Evolutionary conservation across 2,113 vertebrate genomes (phyloP), one percentile per base, ranked within the genome.

Genomic region (Coryphaenoides rupestris): DNA sequence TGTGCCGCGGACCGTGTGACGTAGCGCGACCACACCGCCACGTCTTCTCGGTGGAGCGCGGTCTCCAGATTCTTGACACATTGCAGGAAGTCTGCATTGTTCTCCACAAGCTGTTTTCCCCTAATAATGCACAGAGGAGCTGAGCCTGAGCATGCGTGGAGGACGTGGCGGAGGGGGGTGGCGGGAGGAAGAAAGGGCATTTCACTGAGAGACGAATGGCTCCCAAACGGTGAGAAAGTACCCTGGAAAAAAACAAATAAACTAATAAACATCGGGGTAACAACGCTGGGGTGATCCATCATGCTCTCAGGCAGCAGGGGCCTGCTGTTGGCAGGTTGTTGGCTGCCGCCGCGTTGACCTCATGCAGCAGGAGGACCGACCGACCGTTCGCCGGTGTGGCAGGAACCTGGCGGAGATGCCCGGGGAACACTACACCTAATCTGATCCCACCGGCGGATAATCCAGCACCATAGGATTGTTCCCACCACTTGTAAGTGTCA

Each of bases 61-160:
- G 33, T 72, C 33, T 40, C 33, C 9, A 40, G 33, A 7, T 12
- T 40, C 54, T 63, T 60, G 66, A 82, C 78, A 73, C 65, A 45
- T 78, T 70, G 69, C 76, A 88, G 87, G 86, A 89, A 91, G 74
- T 61, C 13, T 76, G 76, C 77, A 87, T 86, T 88, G 85, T 89
- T 89, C 70, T 72, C 60, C 66, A 86, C 78, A 88, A 83, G 84
- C 71, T 70, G 76, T 73, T 90, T 86, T 81, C 86, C 63, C 22
- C 16, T 60, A 74, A 80, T 73, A 84, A 73, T 65, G 70, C 21
- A 55, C 75, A 46, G 79, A 72, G 17, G 66, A 26, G 33, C 60
- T 21, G 65, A 55, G 28, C 60, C 2, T 23, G 1, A 74, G 58
- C 40, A 14, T 17, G 69, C 16, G 23, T 13, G 33, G 33, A 24